Evolutionary conservation across 2,888 invertebrate genomes (phyloP).

Genomic region (Epinotia ramella): DNA sequence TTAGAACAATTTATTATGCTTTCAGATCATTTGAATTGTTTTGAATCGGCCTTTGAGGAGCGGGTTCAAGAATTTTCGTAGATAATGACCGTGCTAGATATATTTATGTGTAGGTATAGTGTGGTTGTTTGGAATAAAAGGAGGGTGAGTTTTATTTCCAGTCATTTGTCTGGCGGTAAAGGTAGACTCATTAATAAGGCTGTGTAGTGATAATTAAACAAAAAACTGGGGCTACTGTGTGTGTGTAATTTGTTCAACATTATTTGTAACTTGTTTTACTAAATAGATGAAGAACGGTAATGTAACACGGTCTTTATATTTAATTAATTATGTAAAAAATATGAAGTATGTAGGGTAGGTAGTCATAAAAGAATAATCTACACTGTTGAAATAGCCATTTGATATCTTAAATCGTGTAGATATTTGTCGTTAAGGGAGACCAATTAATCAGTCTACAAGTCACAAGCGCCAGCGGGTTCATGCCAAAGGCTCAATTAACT

Average conservation of each 20-base stretch:
- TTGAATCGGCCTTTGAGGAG: constrained; percentile 44
- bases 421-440: background rate
- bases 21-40: constrained; percentile 56
- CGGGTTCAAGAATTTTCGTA: constrained; percentile 37
- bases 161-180: constrained; percentile 21
- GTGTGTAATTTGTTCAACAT: background rate
- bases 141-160: constrained; percentile 19
- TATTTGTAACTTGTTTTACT: background rate
- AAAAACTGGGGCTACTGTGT: background rate
- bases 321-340: background rate
- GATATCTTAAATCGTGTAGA: constrained; percentile 12
- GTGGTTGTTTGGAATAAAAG: constrained; percentile 13
- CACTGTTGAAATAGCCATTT: background rate
- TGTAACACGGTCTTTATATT: background rate
- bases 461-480: constrained; percentile 9
- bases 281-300: background rate
- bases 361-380: background rate
- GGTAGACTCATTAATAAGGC: constrained; percentile 17
- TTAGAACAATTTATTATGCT: constrained; percentile 65
- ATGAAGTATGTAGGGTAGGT: too few species aligned
- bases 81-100: constrained; percentile 14
- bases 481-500: background rate
- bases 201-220: background rate
- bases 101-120: background rate
- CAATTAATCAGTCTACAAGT: constrained; percentile 12